Conservation (phyloP, 2,797 vertebrate genomes). For the Lutjanus campechanus region DNA sequence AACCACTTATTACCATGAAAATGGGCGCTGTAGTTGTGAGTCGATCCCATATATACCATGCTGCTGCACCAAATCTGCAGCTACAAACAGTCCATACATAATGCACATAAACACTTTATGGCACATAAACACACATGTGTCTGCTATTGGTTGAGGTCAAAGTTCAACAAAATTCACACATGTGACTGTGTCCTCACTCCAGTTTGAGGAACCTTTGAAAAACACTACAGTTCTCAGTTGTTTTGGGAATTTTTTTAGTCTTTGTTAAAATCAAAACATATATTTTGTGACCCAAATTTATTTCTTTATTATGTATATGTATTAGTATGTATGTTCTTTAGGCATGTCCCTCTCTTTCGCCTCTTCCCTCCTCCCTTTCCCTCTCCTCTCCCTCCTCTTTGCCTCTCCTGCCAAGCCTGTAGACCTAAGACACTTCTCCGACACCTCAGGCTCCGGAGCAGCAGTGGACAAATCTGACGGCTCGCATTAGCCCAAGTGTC, state of each 20-base stretch:
- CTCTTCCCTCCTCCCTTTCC: not conserved
- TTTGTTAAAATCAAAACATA: not conserved
- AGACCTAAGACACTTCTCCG: slow-evolving; percentile 77
- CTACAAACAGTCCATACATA: not conserved
- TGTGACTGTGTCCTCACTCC: too few relatives aligned
- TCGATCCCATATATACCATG: not conserved
- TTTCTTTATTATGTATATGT: not conserved
- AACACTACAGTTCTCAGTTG: not conserved
- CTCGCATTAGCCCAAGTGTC: slow-evolving; percentile 88
- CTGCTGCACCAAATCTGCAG: not conserved
- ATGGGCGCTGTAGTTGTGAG: not conserved
- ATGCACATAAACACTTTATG: too few relatives aligned
- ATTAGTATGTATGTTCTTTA: too few relatives aligned
- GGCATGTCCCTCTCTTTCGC: not conserved
- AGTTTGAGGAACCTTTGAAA: slow-evolving; percentile 6
- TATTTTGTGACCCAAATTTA: not conserved
- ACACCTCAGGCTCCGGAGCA: slow-evolving; percentile 80
- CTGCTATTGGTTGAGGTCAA: too few relatives aligned
- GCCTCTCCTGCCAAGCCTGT: slow-evolving; percentile 37
- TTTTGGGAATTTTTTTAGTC: not conserved
- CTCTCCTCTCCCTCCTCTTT: not conserved
- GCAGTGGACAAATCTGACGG: slow-evolving; percentile 85
- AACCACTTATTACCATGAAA: not conserved
- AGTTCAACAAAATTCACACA: too few relatives aligned
- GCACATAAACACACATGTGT: too few relatives aligned